phyloP scores from a whole-genome alignment of 1,140 invertebrate genomes.

The Cydia amplana region DNA sequence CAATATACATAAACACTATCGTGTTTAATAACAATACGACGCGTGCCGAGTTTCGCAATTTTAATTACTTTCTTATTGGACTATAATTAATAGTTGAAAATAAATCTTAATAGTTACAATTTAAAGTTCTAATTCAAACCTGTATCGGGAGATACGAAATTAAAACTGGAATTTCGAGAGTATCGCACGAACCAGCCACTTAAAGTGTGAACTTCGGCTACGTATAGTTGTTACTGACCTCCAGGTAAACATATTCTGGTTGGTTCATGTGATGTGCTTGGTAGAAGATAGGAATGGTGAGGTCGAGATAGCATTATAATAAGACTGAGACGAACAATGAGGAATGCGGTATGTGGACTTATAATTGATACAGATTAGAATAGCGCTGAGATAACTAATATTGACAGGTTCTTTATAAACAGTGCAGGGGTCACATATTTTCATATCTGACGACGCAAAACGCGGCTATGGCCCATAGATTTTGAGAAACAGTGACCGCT shows the following conservation, averaged over 20 bases:
- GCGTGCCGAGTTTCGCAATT: neutral
- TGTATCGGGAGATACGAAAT: neutral
- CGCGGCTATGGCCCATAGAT: no score
- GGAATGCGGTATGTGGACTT: slow-evolving; percentile 53
- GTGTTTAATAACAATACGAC: neutral
- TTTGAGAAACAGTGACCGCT: no score
- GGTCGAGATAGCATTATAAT: slow-evolving; percentile 40
- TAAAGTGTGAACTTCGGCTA: neutral
- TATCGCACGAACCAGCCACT: neutral
- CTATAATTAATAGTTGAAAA: neutral
- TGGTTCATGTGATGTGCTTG: neutral
- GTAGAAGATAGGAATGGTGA: slow-evolving; percentile 1
- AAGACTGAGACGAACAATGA: slow-evolving; percentile 43
- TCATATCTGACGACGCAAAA: no score
- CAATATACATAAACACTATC: no score
- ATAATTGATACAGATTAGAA: slow-evolving; percentile 49
- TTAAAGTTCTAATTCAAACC: no score
- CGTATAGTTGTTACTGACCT: neutral
- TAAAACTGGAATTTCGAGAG: neutral
- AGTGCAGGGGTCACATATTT: no score
- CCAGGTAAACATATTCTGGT: neutral
- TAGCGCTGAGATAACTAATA: slow-evolving; percentile 23
- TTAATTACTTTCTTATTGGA: neutral
- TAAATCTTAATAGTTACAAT: no score
- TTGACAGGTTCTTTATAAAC: neutral